Evolutionary conservation across 2,113 vertebrate genomes (phyloP), one percentile per base, ranked within the genome.

Genomic region (Sinocyclocheilus rhinocerous): DNA sequence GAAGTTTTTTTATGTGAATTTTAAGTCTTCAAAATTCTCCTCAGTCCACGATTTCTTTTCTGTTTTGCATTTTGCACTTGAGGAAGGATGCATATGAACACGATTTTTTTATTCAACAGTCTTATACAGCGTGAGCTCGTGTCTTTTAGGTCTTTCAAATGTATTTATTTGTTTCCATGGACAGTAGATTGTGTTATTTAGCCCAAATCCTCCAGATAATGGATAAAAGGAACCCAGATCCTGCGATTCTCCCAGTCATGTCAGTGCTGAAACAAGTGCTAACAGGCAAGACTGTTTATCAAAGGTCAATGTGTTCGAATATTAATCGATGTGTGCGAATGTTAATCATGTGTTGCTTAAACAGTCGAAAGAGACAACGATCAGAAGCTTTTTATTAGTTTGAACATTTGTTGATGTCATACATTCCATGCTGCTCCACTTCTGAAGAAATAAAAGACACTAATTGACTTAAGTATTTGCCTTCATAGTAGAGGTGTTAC

Each of bases 401-500:
- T 91, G 93, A 55, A 94, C 3, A 0, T 22, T 22, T 95, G 95
- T 95, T 91, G 93, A 94, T 96, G 94, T 95, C 95, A 95, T 95
- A 96, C 96, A 97, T 97, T 98, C 97, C 96, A 97, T 97, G 96
- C 96, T 98, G 96, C 97, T 97, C 96, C 95, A 93, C 91, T 61
- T 95, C 97, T 92, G 95, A 94, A 92, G 90, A 94, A 94, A 95
- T 92, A 93, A 95, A 96, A 93, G 87, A 95, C 96, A 96, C 95
- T 92, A 95, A 90, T 84, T 93, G 88, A 94, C 39, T 42, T 36
- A 65, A 65, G 69, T 52, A 50, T 86, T 81, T 86, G 29, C 33
- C 0, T 85, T 79, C 6, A n/a, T 69, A 77, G 24, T 12, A 70
- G 24, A 57, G 0, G 12, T 12, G 6, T 13, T 24, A 67, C 55